Evolutionary conservation across 2,888 invertebrate species (phyloP), one percentile per base, ranked within the genome.

Genomic region (Tetranychus piercei): DNA sequence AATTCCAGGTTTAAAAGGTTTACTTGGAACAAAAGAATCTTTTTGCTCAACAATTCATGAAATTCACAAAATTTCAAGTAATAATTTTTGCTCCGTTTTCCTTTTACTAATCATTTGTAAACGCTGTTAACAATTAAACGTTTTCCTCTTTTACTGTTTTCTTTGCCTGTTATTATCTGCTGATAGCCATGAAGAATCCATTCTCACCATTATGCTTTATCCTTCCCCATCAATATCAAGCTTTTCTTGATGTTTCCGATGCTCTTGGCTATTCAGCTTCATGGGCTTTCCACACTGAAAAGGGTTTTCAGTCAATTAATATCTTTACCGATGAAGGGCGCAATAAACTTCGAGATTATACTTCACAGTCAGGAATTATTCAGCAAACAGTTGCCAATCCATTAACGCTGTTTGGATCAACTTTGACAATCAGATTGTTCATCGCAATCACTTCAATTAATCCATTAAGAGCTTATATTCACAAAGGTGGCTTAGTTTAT

Each of bases 381-480:
- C 79, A 79, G 75, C 78, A 79, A 74, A 75, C 77, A 44, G 76
- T 80, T 55, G 73, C 75, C 8, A 78, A 77, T 74, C 80, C 81
- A 11, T 78, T 81, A 45, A 78, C 79, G 23, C 78, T 82, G 20
- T 79, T 80, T 73, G 81, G 80, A 1, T 78, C 79, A 67, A 80
- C 81, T 0, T 79, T 82, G 43, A 80, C 80, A 69, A 79, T 82
- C 34, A 79, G 80, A 34, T 76, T 81, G 8, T 81, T 80, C 74
- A 80, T 82, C 7, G 77, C 82, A 44, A 80, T 83, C 66, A 82
- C 82, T 15, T 82, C 82, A 0, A 74, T 82, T 45, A 78, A 79
- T 20, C 82, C 82, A 0, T 79, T 82, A 9, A 77, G 82, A 75
- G 80, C 81, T 18, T 82, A 82, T 76, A 77, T 82, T 5, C 81